Conservation (phyloP, 2,797 vertebrate genomes). For the Ptychadena robeensis region DNA sequence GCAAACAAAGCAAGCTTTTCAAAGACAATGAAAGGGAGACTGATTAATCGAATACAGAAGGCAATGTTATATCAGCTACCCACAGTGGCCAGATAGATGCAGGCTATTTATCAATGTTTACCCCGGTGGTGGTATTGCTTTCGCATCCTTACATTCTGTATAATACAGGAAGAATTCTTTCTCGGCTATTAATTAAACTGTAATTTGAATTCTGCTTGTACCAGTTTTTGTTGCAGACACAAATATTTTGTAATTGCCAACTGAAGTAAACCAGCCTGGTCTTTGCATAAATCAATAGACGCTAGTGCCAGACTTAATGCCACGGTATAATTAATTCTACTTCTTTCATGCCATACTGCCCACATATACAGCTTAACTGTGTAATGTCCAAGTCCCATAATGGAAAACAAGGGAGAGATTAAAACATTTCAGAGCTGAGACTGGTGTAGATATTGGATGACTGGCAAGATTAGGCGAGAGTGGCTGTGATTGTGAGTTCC, state of each 20-base stretch:
- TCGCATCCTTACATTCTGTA: background rate
- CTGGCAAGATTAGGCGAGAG: background rate
- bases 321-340: conserved; percentile 30
- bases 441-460: background rate
- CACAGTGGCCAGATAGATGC: background rate
- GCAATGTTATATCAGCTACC: conserved; percentile 17
- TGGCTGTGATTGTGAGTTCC: background rate
- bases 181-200: conserved; percentile 39
- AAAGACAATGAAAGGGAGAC: conserved; percentile 13
- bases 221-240: conserved; percentile 16
- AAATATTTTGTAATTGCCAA: conserved; percentile 40
- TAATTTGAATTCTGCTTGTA: conserved; percentile 39
- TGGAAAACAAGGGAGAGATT: background rate
- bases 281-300: conserved; percentile 52
- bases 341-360: conserved; percentile 7
- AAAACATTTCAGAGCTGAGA: background rate
- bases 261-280: conserved; percentile 27
- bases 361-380: conserved; percentile 9
- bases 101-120: conserved; percentile 30
- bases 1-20: background rate
- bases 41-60: conserved; percentile 27
- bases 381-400: background rate
- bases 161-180: conserved; percentile 15
- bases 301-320: conserved; percentile 33
- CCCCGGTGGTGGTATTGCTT: background rate